Conservation (phyloP, 2,797 vertebrate species). For the Etheostoma perlongum region DNA sequence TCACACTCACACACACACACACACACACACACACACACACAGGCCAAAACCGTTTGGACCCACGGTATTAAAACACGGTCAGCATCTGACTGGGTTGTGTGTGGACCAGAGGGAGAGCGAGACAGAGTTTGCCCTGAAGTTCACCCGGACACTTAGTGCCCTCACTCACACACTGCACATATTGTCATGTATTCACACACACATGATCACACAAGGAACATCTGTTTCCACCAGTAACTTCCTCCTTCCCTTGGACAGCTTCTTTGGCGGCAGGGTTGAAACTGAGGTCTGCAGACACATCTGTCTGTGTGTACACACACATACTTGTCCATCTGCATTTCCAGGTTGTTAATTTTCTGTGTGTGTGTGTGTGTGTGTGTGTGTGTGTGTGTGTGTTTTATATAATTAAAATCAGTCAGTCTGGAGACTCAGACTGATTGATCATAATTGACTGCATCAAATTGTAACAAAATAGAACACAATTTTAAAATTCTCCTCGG, state of each 20-base stretch:
- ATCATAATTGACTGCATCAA: neutral
- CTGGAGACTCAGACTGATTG: constrained; percentile 1
- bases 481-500: neutral
- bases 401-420: neutral
- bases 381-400: neutral
- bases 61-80: neutral
- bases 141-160: constrained; percentile 49
- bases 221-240: constrained; percentile 51
- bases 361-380: neutral
- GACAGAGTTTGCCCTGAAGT: constrained; percentile 48
- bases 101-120: constrained; percentile 44
- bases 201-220: constrained; percentile 38
- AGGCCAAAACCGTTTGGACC: neutral
- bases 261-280: constrained; percentile 49
- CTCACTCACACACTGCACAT: constrained; percentile 11
- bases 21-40: neutral
- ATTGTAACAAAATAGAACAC: neutral
- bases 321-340: neutral
- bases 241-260: constrained; percentile 41
- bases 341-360: neutral
- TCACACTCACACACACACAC: neutral
- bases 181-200: constrained; percentile 28
- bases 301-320: constrained; percentile 2
- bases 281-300: constrained; percentile 42
- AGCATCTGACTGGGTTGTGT: constrained; percentile 22